Evolutionary conservation across 2,797 vertebrate genomes (phyloP), one percentile per base, ranked within the genome.

Genomic region (Ambastaia sidthimunki): DNA sequence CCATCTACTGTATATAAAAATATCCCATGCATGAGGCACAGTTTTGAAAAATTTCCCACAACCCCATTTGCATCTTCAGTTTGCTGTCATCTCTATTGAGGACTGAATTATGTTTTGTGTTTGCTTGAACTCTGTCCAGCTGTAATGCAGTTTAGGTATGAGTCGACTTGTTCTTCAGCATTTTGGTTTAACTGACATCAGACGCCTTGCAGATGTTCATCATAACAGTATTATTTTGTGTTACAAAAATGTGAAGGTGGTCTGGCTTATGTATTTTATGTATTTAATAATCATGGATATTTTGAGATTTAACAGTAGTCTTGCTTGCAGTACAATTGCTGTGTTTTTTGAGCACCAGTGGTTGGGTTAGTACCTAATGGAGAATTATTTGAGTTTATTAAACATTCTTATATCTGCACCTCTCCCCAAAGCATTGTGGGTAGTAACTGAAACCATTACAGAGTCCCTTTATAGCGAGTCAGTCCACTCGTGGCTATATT

Each of bases 371-470:
- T 15, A 31, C 6, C 6, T 62, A 28, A 62, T 16, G 15, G 59
- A 16, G 25, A 28, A 7, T 59, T 62, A 74, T 80, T 60, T 73
- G 71, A 77, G 65, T 50, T 74, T 54, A 62, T 84, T 80, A 81
- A 78, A 80, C 55, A 66, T 63, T 59, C 25, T 25, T 60, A 44
- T 41, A n/a, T 60, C 68, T 80, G 69, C 62, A 54, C 25, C 23
- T 16, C 28, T 75, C 62, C 68, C 74, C 78, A 47, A 68, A 74
- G 76, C 81, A 70, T 85, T 80, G 71, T 76, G 80, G 60, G 67
- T 82, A 72, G 72, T 80, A 77, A 78, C 73, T 77, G 63, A 84
- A 76, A 37, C 80, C 80, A 82, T 84, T 82, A 82, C 25, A 16
- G 7, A 62, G 59, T 62, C 59, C 59, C 59, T 62, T 62, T 62